A percentile compares a stretch with the other conserved stretches of the same genome.
Conservation (phyloP, 2,113 vertebrate species). For the Murina feae region DNA sequence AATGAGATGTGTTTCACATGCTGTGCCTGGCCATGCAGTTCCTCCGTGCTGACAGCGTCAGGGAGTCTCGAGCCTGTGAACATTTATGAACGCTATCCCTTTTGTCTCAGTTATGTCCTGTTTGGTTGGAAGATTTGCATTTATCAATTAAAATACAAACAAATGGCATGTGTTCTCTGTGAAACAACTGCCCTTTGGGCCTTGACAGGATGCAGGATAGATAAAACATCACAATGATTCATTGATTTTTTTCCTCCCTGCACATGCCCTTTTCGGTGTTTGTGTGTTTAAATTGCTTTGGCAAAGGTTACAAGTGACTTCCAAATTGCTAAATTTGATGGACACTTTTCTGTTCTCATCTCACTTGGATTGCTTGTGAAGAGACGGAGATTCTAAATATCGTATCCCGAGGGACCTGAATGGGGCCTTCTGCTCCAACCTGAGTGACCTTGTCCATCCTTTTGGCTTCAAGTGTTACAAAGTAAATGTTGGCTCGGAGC, state of each 20-base stretch:
- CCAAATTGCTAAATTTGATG: slow-evolving; percentile 37
- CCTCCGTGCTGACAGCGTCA: neutral
- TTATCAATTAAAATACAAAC: slow-evolving; percentile 33
- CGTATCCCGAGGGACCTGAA: neutral
- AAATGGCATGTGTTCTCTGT: neutral
- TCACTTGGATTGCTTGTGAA: neutral
- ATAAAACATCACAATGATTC: neutral
- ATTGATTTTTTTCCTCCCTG: neutral
- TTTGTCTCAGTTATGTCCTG: neutral
- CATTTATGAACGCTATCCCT: neutral
- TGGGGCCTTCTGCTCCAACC: neutral
- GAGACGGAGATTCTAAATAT: neutral
- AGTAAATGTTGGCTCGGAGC: neutral
- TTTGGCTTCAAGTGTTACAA: neutral
- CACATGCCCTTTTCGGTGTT: slow-evolving; percentile 28
- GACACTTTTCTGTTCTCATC: slow-evolving; percentile 32
- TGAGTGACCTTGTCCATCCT: neutral
- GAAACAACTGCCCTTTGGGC: slow-evolving; percentile 17
- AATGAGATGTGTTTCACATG: neutral
- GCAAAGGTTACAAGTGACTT: slow-evolving; percentile 57
- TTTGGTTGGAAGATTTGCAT: neutral
- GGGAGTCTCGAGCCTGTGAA: neutral
- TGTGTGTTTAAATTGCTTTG: slow-evolving; percentile 9
- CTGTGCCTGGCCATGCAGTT: neutral
- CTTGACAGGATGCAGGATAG: neutral